Evolutionary conservation across 1,140 invertebrate species (phyloP), one percentile per base, ranked within the genome.

Genomic region (Drosophila yakuba): DNA sequence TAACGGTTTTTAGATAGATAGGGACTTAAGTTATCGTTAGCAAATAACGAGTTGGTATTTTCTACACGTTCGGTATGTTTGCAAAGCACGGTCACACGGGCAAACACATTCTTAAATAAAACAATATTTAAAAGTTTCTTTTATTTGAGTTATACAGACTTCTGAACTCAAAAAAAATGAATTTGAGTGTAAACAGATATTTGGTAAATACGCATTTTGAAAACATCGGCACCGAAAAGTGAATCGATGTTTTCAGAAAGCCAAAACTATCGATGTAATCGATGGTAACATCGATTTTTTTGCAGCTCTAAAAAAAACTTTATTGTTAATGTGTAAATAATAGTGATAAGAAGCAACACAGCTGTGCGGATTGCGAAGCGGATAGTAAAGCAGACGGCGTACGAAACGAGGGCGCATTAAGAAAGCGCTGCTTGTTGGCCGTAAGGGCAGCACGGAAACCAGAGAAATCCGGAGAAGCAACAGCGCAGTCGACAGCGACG

Each of bases 281-380:
- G 41, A 44, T 44, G 41, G 7, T 23, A 45, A 45, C 43, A 45
- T 45, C 43, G 43, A 45, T 45, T 45, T 45, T 45, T 45, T 63
- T n/a, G 2, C 3, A 45, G 50, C 55, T 60, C 50, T 3, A 45
- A 69, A 67, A 67, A 62, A 38, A 48, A 51, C 12, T 23, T 32
- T 32, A 38, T 32, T 25, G 38, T 39, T 58, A 58, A 71, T 32
- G 67, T 72, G 68, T 72, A 72, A 72, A 72, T 72, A 72, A 71
- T 72, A 72, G 68, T 71, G 68, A 72, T 72, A 72, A 72, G 68
- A 48, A 72, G 43, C 38, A 57, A 57, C 38, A 71, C 52, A 72
- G 66, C 52, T 71, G 64, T 66, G 47, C 38, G 45, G 28, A 44
- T 25, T 41, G n/a, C 25, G 28, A 35, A 61, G 15, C 55, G 25